These are phyloP conservation scores for Carterocephalus palaemon DNA, from an alignment of 2,888 invertebrate species.

Conservation along the genomic window DNA sequence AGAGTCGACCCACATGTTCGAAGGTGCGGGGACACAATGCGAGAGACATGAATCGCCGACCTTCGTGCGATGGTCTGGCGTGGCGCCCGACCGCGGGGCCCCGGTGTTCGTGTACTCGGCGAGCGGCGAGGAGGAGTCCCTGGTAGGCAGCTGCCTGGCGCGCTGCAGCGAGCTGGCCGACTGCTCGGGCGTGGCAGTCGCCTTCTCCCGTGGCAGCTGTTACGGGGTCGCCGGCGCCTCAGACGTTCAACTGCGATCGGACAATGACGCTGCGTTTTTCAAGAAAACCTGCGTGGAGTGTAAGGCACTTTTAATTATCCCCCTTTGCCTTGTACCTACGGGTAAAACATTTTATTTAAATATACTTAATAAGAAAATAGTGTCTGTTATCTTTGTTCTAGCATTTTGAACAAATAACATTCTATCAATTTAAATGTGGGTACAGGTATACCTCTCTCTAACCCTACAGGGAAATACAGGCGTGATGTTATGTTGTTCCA, in stretches of 20 bases:
- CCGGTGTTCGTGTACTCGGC: constrained; percentile 71
- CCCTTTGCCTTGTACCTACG: too few species aligned
- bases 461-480: too few species aligned
- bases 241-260: constrained; percentile 52
- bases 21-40: constrained; percentile 45
- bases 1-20: constrained; percentile 16
- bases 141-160: constrained; percentile 63
- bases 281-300: constrained; percentile 80
- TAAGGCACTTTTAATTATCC: constrained; percentile 29
- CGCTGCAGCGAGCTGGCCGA: constrained; percentile 67
- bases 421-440: too few species aligned
- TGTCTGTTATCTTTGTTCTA: too few species aligned
- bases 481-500: too few species aligned
- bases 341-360: too few species aligned
- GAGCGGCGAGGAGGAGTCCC: constrained; percentile 64
- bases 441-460: too few species aligned
- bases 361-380: too few species aligned
- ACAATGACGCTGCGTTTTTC: constrained; percentile 81
- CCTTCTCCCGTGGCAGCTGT: constrained; percentile 70
- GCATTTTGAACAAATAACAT: too few species aligned
- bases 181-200: constrained; percentile 70
- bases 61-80: constrained; percentile 65
- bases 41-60: constrained; percentile 45
- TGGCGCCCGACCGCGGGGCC: constrained; percentile 52
- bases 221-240: constrained; percentile 56